Evolutionary conservation across 2,113 vertebrate genomes (phyloP).

Genomic region (Girardinichthys multiradiatus): DNA sequence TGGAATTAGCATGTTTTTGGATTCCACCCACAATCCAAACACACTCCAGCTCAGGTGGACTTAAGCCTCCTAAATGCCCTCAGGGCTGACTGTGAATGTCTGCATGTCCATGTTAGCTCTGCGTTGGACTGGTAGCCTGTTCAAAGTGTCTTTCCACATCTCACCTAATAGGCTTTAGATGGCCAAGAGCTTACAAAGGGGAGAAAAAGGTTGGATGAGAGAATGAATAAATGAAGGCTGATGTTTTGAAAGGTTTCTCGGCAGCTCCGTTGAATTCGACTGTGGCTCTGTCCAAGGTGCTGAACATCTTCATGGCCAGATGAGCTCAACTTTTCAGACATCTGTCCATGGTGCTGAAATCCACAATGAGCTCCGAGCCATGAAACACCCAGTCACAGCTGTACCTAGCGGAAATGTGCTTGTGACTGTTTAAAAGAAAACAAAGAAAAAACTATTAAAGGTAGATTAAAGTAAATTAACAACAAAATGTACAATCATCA

Average conservation of each 20-base stretch:
- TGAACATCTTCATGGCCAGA: slow-evolving; percentile 45
- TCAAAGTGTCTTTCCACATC: slow-evolving; percentile 52
- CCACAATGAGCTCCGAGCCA: slow-evolving; percentile 11
- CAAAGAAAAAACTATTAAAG: not conserved
- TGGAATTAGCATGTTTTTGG: not conserved
- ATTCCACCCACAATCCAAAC: slow-evolving; percentile 12
- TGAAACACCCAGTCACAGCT: slow-evolving; percentile 16
- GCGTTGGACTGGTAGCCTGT: slow-evolving; percentile 43
- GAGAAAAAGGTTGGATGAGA: slow-evolving; percentile 1
- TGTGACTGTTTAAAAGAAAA: not conserved
- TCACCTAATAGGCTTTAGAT: slow-evolving; percentile 32
- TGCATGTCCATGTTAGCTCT: slow-evolving; percentile 16
- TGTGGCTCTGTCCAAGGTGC: slow-evolving; percentile 56
- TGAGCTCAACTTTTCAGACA: slow-evolving; percentile 39
- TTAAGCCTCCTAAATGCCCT: slow-evolving; percentile 4
- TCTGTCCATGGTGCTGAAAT: slow-evolving; percentile 57
- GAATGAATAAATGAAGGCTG: slow-evolving; percentile 40
- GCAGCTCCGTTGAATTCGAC: slow-evolving; percentile 11
- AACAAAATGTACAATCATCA: not conserved
- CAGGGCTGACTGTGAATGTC: slow-evolving; percentile 24
- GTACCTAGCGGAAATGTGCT: slow-evolving; percentile 10
- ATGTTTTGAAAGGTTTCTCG: slow-evolving; percentile 41
- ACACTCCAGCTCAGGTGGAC: slow-evolving; percentile 18
- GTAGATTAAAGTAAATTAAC: not conserved
- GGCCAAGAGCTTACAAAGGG: not conserved